Evolutionary conservation across 2,113 vertebrate species (phyloP).

Genomic region (Hypomesus transpacificus): DNA sequence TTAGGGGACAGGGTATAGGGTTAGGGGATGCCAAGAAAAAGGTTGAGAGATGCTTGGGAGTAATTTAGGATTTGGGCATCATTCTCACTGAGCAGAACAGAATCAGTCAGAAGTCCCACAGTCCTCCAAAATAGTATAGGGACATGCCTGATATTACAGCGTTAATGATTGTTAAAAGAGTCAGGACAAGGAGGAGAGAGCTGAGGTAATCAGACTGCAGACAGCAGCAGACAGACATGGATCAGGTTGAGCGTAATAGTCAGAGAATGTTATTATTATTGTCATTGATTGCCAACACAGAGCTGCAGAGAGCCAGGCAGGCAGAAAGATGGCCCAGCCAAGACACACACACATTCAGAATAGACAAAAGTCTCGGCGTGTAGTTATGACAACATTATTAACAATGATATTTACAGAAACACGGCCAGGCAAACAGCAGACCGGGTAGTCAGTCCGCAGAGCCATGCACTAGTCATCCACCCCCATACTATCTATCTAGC

Average conservation of each 20-base stretch:
- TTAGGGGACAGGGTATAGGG: background rate
- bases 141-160: no score
- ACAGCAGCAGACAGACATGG: background rate
- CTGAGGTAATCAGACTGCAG: background rate
- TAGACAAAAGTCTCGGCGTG: background rate
- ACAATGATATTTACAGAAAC: background rate
- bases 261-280: background rate
- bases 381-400: background rate
- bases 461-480: conserved; percentile 44
- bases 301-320: conserved; percentile 24
- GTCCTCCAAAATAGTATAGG: no score
- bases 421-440: conserved; percentile 9
- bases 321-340: conserved; percentile 12
- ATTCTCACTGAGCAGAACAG: no score
- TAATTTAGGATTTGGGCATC: no score
- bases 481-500: conserved; percentile 23
- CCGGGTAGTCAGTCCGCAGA: conserved; percentile 29
- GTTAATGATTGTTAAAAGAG: no score
- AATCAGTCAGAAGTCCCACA: no score
- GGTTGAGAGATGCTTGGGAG: no score
- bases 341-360: conserved; percentile 4
- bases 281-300: conserved; percentile 1
- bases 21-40: no score
- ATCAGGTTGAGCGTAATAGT: background rate
- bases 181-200: no score